Base-by-base conservation (phyloP, 2,888 invertebrate species). In the Eupithecia centaureata region DNA sequence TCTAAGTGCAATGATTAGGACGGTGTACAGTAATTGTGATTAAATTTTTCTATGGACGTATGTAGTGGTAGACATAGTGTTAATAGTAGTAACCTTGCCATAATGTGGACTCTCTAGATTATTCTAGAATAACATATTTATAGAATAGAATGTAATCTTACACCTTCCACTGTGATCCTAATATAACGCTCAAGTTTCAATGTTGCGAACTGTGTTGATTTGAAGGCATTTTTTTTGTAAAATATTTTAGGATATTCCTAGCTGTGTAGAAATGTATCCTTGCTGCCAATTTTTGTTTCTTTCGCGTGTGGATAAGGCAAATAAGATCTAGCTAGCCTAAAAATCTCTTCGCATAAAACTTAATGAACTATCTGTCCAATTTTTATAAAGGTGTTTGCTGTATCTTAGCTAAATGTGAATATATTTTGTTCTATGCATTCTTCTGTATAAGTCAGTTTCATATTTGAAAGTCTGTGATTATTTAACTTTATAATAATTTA, bases 131-230 rank as follows among this genome's bases (percentile, higher is more conserved):
- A 84, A 83, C 82, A 82, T 88, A 85, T 85, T 84, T 86, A 86
- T 86, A 86, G 83, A 79, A 79, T 87, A 88, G 86, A 76, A 80
- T 83, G 83, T 88, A 87, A 88, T 86, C 82, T 84, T 90, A 92
- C 92, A 92, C 90, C 91, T 89, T 92, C 91, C 93, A 93, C 93
- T 93, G 93, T 93, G 93, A 93, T 93, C 93, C 92, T 92, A 91
- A 87, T 88, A 81, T 90, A 87, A 90, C 87, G 93, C 93, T 93
- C 92, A 92, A 92, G 84, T 82, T 86, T 88, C 87, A 86, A 84
- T 86, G 87, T 87, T 83, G 89, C 90, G 86, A 90, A 88, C 89
- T 86, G 75, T 74, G 80, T 78, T 79, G 67, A 73, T 77, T 79
- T 82, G 79, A 79, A 79, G 73, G 73, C 74, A 69, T 75, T 73